phyloP scores from a whole-genome alignment of 2,113 vertebrate genomes.

The Oenanthe oenanthe region DNA sequence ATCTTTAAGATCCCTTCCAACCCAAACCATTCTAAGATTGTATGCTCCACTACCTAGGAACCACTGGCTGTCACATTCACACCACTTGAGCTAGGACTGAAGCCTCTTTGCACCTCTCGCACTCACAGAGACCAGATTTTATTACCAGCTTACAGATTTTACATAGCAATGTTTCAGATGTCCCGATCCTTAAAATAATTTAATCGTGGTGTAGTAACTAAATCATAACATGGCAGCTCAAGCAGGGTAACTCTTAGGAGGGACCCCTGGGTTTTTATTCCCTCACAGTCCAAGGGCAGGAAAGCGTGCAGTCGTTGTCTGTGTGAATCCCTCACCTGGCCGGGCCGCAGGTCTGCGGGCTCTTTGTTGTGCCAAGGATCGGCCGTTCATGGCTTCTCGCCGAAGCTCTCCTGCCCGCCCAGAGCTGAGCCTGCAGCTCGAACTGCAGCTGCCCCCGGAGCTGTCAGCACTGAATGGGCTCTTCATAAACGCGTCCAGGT shows the following conservation, averaged over 20 bases:
- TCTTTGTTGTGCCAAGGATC: neutral
- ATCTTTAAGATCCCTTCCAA: neutral
- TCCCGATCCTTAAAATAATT: neutral
- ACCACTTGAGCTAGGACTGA: neutral
- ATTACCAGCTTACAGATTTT: neutral
- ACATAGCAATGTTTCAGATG: neutral
- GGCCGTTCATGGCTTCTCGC: too few species aligned
- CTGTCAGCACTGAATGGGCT: neutral
- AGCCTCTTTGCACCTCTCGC: neutral
- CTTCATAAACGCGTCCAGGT: too few species aligned
- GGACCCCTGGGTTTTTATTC: neutral
- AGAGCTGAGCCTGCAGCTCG: neutral
- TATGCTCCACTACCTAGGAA: neutral
- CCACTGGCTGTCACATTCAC: rapidly evolving
- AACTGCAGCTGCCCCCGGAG: neutral
- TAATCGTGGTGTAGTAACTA: neutral
- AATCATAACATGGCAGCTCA: neutral
- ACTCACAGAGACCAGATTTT: neutral
- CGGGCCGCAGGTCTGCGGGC: neutral
- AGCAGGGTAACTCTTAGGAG: neutral
- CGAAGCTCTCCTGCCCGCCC: neutral
- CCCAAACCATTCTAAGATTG: neutral
- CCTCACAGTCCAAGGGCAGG: neutral
- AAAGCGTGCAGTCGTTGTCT: neutral
- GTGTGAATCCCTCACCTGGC: neutral